These are phyloP conservation scores for Lasioglossum baleicum DNA, from an alignment of 1,140 invertebrate genomes.

Conservation along the genomic window DNA sequence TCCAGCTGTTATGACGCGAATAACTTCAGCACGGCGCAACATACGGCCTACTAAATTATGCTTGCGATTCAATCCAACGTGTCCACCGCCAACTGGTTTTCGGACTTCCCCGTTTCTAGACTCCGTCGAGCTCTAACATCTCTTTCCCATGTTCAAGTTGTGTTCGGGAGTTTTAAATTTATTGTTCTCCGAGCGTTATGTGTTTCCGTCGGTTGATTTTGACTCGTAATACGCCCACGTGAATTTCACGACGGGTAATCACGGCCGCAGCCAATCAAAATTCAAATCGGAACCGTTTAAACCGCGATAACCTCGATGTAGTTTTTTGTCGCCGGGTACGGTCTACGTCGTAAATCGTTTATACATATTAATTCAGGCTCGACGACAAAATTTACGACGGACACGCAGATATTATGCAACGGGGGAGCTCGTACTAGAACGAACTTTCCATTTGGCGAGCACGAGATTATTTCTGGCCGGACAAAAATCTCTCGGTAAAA, in stretches of 20 bases:
- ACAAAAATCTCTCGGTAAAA: not conserved
- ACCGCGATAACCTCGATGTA: not conserved
- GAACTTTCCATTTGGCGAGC: conserved; percentile 10
- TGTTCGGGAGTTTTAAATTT: not conserved
- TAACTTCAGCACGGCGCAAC: no score
- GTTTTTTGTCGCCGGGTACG: not conserved
- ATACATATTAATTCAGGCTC: conserved; percentile 29
- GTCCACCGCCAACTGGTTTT: no score
- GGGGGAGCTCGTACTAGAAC: not conserved
- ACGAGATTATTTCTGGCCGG: not conserved
- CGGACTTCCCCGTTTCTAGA: no score
- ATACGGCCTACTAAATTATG: no score
- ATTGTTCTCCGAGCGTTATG: not conserved
- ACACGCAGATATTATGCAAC: conserved; percentile 10
- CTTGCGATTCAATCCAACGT: no score
- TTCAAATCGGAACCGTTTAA: conserved; percentile 15
- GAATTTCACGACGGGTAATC: conserved; percentile 8
- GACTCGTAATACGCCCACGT: not conserved
- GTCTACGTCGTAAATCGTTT: conserved; percentile 11
- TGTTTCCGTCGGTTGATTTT: not conserved
- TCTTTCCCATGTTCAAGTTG: not conserved
- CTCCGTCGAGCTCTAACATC: no score
- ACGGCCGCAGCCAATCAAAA: conserved; percentile 20
- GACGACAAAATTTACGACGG: conserved; percentile 29
- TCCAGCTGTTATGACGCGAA: no score